Evolutionary conservation across 2,797 vertebrate genomes (phyloP).

Genomic region (Tragopan temminckii): DNA sequence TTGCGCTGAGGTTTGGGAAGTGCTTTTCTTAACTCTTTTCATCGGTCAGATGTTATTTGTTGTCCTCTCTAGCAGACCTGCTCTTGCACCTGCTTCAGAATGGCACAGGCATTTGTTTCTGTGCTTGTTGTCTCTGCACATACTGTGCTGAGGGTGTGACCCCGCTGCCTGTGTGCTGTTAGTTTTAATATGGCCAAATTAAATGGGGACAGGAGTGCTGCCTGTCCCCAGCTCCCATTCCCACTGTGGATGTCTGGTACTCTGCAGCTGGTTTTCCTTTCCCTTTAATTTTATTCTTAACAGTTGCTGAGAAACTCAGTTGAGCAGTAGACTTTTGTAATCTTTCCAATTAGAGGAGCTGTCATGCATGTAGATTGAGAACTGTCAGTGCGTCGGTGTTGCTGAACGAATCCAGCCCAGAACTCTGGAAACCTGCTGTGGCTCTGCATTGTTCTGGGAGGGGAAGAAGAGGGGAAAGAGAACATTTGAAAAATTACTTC

Average conservation of each 20-base stretch:
- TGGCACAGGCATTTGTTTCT: background rate
- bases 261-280: background rate
- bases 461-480: background rate
- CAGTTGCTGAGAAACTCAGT: background rate
- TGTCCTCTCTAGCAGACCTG: background rate
- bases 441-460: background rate
- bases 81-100: background rate
- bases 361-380: background rate
- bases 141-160: background rate
- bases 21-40: background rate
- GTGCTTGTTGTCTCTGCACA: background rate
- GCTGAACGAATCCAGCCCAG: background rate
- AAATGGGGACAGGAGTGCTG: background rate
- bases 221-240: background rate
- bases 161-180: accelerated
- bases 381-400: background rate
- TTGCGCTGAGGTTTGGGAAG: background rate
- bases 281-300: background rate
- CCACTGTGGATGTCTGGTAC: accelerated
- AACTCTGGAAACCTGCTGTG: background rate
- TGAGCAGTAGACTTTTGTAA: background rate
- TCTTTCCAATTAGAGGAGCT: background rate
- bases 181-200: background rate
- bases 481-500: background rate
- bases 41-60: background rate